Evolutionary conservation across 1,140 invertebrate genomes (phyloP).

Genomic region (Metaphire vulgaris): DNA sequence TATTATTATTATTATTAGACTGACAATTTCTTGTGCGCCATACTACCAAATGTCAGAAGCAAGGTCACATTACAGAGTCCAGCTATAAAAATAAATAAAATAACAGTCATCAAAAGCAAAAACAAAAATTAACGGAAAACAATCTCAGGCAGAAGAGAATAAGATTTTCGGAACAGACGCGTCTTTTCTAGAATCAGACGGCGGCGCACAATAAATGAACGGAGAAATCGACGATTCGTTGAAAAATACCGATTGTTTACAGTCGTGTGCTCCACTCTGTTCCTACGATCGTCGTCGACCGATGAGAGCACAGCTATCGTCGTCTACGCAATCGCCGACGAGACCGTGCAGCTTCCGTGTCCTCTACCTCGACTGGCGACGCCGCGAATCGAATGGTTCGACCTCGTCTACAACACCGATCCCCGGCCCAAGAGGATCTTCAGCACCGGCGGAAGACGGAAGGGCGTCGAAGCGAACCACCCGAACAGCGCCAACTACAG

Average conservation of each 20-base stretch:
- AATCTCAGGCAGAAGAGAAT: too few relatives aligned
- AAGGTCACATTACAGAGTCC: too few relatives aligned
- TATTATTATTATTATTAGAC: too few relatives aligned
- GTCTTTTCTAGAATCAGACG: too few relatives aligned
- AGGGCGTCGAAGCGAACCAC: not conserved
- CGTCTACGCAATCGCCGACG: not conserved
- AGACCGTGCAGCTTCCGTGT: not conserved
- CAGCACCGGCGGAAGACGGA: not conserved
- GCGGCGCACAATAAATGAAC: too few relatives aligned
- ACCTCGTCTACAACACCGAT: not conserved
- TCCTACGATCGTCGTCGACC: not conserved
- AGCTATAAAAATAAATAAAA: too few relatives aligned
- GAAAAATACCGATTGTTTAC: not conserved
- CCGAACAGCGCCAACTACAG: not conserved
- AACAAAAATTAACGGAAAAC: too few relatives aligned
- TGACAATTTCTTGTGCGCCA: too few relatives aligned
- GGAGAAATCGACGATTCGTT: too few relatives aligned
- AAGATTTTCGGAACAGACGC: too few relatives aligned
- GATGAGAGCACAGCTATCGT: not conserved
- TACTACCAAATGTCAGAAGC: too few relatives aligned
- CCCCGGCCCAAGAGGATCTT: not conserved
- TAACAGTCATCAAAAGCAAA: too few relatives aligned
- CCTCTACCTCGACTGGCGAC: not conserved
- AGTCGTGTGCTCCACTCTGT: not conserved
- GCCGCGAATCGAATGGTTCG: not conserved